phyloP scores from a whole-genome alignment of 2,113 vertebrate genomes.

The Felis catus region DNA sequence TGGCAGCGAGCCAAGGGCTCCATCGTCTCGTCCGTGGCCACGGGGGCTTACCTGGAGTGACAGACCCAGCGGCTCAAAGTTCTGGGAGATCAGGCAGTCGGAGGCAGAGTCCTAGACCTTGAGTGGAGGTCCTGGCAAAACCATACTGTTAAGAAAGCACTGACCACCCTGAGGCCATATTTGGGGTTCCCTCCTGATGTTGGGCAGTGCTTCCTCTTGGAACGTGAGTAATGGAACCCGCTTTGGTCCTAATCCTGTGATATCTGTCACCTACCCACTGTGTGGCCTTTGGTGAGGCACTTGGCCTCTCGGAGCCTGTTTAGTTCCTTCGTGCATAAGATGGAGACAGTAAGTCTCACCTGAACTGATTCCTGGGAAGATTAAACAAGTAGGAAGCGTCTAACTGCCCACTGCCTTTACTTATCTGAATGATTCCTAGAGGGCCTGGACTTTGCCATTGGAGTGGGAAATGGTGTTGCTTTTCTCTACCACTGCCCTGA shows the following conservation, averaged over 20 bases:
- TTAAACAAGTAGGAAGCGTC: not conserved
- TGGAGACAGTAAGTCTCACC: not conserved
- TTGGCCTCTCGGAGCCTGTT: not conserved
- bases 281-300: not conserved
- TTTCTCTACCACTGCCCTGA: not conserved
- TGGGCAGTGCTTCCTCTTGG: not conserved
- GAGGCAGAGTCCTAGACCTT: not conserved
- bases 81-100: too few species aligned
- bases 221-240: not conserved
- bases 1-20: not conserved
- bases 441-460: not conserved
- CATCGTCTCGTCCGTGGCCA: not conserved
- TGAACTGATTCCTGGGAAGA: not conserved
- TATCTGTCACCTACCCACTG: not conserved
- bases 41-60: too few species aligned
- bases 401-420: not conserved
- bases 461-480: not conserved
- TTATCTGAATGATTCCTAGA: not conserved
- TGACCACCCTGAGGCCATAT: fast-evolving
- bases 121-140: not conserved
- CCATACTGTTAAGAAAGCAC: not conserved
- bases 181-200: not conserved
- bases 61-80: not conserved
- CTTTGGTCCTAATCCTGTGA: not conserved
- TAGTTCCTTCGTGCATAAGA: not conserved